Conservation (phyloP, 2,888 invertebrate genomes). For the Exocentrus adspersus region DNA sequence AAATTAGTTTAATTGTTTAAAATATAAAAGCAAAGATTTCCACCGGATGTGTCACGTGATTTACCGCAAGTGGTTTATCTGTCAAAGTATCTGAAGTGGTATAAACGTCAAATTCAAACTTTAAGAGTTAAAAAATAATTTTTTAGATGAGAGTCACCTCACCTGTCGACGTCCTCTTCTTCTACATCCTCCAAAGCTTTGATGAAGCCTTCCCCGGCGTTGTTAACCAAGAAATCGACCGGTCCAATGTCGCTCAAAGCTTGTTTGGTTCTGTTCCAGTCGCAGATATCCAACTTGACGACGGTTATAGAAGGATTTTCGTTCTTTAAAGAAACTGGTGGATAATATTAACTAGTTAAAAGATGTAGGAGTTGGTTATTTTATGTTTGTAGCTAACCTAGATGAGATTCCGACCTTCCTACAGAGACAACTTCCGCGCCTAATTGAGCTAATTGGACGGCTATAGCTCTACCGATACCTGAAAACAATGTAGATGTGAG, state of each 20-base stretch:
- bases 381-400: conserved; percentile 59
- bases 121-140: background rate
- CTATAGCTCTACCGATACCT: conserved; percentile 74
- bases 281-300: conserved; percentile 74
- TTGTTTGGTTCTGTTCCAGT: conserved; percentile 77
- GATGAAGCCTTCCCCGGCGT: conserved; percentile 79
- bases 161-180: conserved; percentile 77
- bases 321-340: conserved; percentile 63
- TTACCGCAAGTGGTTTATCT: too few species aligned
- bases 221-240: conserved; percentile 86
- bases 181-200: conserved; percentile 76
- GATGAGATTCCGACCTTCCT: conserved; percentile 73
- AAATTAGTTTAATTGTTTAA: too few species aligned
- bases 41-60: too few species aligned
- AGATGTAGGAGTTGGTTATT: background rate
- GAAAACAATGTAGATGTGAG: conserved; percentile 36
- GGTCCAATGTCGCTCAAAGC: conserved; percentile 67
- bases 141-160: too few species aligned
- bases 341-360: background rate
- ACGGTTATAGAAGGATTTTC: conserved; percentile 72
- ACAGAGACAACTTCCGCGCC: conserved; percentile 83
- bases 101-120: too few species aligned
- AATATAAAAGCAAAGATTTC: too few species aligned
- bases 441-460: conserved; percentile 72
- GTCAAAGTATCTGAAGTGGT: too few species aligned